phyloP scores from a whole-genome alignment of 2,113 vertebrate genomes.

The Theristicus caerulescens region DNA sequence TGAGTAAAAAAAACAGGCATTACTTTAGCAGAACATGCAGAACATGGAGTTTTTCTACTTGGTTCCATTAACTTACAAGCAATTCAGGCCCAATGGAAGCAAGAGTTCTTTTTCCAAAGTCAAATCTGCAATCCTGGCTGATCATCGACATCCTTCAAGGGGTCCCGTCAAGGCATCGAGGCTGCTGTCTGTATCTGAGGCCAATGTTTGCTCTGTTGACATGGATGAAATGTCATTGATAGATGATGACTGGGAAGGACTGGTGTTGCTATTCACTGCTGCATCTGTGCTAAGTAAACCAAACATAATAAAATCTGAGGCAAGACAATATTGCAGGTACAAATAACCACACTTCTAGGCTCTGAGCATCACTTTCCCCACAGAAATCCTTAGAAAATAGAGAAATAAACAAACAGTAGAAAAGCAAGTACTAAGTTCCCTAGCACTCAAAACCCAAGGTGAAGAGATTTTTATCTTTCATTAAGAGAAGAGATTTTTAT shows the following conservation, averaged over 20 bases:
- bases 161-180: constrained; percentile 90
- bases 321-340: constrained; percentile 48
- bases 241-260: constrained; percentile 93
- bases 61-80: constrained; percentile 75
- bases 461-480: neutral
- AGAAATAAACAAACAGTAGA: neutral
- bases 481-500: neutral
- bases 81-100: constrained; percentile 67
- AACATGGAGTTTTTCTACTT: constrained; percentile 77
- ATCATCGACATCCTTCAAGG: constrained; percentile 90
- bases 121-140: constrained; percentile 37
- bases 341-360: neutral
- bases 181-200: constrained; percentile 99
- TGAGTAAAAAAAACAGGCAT: constrained; percentile 76
- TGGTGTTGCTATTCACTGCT: constrained; percentile 87
- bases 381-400: neutral
- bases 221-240: constrained; percentile 98
- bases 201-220: constrained; percentile 98
- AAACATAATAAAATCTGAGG: constrained; percentile 80
- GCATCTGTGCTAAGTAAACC: constrained; percentile 86
- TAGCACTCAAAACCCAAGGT: neutral
- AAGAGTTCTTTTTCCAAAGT: constrained; percentile 56
- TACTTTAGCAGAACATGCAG: constrained; percentile 80
- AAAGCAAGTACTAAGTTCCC: neutral
- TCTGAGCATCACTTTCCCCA: neutral